phyloP scores from a whole-genome alignment of 2,888 invertebrate species.

The Morinoia aosen region DNA sequence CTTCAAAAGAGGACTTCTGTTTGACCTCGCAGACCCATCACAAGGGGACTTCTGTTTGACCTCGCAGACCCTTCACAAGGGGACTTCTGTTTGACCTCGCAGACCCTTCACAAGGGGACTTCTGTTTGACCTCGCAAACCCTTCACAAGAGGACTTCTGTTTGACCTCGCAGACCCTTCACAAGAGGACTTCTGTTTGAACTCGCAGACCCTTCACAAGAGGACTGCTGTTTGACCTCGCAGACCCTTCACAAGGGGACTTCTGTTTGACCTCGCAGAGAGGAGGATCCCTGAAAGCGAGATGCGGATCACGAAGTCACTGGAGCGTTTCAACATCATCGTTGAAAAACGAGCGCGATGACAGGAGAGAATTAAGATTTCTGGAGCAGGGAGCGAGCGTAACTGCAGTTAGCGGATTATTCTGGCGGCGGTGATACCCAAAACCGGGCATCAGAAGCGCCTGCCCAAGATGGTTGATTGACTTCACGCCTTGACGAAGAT shows the following conservation, averaged over 20 bases:
- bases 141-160: not conserved
- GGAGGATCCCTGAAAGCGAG: constrained; percentile 44
- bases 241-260: not conserved
- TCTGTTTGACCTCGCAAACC: not conserved
- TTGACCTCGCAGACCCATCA: not conserved
- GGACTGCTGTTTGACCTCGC: not conserved
- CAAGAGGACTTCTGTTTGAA: not conserved
- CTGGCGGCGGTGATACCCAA: not conserved
- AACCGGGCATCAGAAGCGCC: not conserved
- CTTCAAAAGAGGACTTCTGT: not conserved
- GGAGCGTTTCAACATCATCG: constrained; percentile 44
- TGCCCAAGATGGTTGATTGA: not conserved
- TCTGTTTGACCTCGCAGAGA: constrained; percentile 21
- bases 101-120: not conserved
- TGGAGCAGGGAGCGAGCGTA: constrained; percentile 45
- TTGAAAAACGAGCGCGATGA: constrained; percentile 52
- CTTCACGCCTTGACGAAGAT: not conserved
- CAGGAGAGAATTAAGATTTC: constrained; percentile 53
- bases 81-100: not conserved
- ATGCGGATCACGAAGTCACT: constrained; percentile 7
- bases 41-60: not conserved
- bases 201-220: not conserved
- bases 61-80: not conserved
- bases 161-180: not conserved
- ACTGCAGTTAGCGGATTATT: constrained; percentile 42